These are phyloP conservation scores for Tringa solitaria DNA, from an alignment of 2,113 vertebrate genomes.

Conservation along the genomic window DNA sequence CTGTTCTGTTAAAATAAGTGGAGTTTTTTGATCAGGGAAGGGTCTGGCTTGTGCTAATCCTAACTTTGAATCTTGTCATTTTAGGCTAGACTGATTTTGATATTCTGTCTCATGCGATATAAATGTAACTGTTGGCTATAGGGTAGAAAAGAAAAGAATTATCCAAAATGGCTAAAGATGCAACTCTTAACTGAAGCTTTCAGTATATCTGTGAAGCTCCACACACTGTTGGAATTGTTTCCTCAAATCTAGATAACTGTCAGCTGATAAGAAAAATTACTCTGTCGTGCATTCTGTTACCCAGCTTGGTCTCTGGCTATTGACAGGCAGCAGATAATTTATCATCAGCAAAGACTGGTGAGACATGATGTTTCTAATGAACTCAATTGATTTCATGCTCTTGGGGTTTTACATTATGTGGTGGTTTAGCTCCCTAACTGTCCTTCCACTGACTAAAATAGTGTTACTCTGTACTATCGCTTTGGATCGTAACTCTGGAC, in stretches of 20 bases:
- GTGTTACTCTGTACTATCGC: fast-evolving
- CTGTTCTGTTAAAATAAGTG: neutral
- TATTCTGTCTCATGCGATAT: neutral
- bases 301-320: neutral
- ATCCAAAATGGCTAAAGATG: neutral
- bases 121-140: neutral
- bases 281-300: neutral
- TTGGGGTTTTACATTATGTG: neutral
- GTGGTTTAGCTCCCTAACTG: neutral
- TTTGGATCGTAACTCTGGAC: neutral
- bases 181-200: neutral
- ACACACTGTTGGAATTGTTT: neutral
- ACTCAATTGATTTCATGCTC: neutral
- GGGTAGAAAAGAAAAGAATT: neutral
- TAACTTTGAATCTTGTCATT: neutral
- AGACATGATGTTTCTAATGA: neutral
- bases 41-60: neutral
- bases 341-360: neutral
- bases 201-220: neutral
- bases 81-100: neutral
- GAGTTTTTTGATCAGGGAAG: neutral
- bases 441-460: neutral
- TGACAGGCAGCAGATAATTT: neutral
- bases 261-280: neutral
- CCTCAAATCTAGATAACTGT: neutral